These are phyloP conservation scores for Trematomus loennbergii DNA, from an alignment of 2,113 vertebrate genomes.

Conservation along the genomic window DNA sequence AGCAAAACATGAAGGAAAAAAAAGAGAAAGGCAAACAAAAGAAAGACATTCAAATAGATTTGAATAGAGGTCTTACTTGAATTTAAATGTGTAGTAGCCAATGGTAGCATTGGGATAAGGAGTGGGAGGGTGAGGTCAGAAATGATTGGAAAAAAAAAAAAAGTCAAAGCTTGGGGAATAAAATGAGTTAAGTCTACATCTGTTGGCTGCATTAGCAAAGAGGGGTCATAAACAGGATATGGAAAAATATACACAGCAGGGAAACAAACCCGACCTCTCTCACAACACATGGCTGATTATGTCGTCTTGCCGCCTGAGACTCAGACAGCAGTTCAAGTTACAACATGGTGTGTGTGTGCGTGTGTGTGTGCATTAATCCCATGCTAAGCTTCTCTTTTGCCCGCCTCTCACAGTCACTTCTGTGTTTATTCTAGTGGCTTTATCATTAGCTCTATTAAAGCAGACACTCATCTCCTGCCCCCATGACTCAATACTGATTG, in stretches of 20 bases:
- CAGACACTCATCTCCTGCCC: conserved; percentile 23
- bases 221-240: conserved; percentile 11
- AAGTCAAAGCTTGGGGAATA: not conserved
- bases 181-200: conserved; percentile 17
- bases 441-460: conserved; percentile 42
- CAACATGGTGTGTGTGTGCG: conserved; percentile 32
- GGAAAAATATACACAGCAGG: conserved; percentile 20
- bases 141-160: not conserved
- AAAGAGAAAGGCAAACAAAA: not conserved
- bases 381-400: conserved; percentile 46
- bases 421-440: conserved; percentile 55
- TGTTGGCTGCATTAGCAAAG: conserved; percentile 23
- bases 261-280: conserved; percentile 45
- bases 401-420: conserved; percentile 47
- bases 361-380: conserved; percentile 47
- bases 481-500: conserved; percentile 48
- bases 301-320: conserved; percentile 31
- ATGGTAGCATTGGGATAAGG: not conserved
- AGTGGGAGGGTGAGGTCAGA: conserved; percentile 9
- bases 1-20: not conserved
- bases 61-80: conserved; percentile 30
- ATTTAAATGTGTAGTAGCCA: conserved; percentile 5
- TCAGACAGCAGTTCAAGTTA: conserved; percentile 66
- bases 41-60: conserved; percentile 4
- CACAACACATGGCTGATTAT: conserved; percentile 62